Evolutionary conservation across 2,113 vertebrate species (phyloP).

Genomic region (Butorides virescens): DNA sequence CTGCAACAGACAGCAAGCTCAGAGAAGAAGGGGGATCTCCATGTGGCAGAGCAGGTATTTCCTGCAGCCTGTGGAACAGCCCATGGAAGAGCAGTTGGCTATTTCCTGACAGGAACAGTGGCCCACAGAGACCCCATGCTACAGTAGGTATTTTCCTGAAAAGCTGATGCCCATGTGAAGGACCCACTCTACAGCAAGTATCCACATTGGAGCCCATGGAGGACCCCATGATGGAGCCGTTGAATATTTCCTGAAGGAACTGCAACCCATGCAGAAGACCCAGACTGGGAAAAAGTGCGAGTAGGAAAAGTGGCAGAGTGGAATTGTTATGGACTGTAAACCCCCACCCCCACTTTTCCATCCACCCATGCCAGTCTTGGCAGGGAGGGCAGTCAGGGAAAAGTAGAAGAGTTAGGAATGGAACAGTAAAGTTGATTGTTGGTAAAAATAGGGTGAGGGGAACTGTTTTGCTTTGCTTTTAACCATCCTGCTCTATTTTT

Average conservation of each 20-base stretch:
- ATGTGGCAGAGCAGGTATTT: rapidly evolving
- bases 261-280: neutral
- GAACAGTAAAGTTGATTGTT: neutral
- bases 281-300: neutral
- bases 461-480: neutral
- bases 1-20: neutral
- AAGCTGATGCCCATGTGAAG: neutral
- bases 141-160: neutral
- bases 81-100: neutral
- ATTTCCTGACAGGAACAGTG: neutral
- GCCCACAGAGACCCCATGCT: neutral
- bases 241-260: neutral
- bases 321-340: neutral
- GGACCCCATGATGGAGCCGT: no score
- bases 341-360: no score
- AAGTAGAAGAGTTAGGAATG: neutral
- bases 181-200: neutral
- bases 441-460: neutral
- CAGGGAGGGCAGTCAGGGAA: neutral
- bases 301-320: neutral
- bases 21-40: neutral
- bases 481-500: neutral
- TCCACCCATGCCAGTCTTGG: neutral
- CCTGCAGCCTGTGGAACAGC: neutral
- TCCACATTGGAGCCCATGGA: neutral